Conservation (phyloP, 2,888 invertebrate genomes). For the Halictus quadricinctus region DNA sequence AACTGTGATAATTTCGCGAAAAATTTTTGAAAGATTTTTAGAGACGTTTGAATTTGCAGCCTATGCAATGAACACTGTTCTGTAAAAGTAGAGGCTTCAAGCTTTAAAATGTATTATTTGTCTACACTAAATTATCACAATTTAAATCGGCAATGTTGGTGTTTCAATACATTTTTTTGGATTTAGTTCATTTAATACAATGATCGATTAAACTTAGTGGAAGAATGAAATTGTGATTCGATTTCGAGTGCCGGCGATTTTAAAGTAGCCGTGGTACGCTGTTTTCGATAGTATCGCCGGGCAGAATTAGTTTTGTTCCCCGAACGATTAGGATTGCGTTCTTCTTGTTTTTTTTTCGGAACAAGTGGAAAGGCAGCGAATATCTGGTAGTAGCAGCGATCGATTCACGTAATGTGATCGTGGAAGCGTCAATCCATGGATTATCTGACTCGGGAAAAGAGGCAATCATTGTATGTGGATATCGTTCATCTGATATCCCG, state of each 20-base stretch:
- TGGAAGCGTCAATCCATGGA: constrained; percentile 72
- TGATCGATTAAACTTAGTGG: background rate
- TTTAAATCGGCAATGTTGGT: too few species aligned
- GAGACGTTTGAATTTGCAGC: too few species aligned
- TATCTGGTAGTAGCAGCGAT: constrained; percentile 18
- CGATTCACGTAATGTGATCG: constrained; percentile 73
- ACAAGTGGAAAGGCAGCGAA: constrained; percentile 7
- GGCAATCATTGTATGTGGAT: constrained; percentile 72
- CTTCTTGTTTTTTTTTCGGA: constrained; percentile 18
- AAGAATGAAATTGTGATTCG: background rate
- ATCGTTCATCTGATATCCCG: constrained; percentile 72
- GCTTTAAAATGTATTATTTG: too few species aligned
- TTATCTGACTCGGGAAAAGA: constrained; percentile 69
- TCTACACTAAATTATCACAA: too few species aligned
- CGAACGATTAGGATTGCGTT: background rate
- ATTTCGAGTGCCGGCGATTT: background rate
- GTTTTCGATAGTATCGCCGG: background rate
- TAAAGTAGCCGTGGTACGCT: background rate
- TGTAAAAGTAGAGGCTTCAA: too few species aligned
- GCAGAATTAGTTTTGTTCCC: background rate
- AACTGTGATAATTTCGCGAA: too few species aligned
- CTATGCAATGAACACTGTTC: too few species aligned
- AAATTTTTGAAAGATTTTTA: too few species aligned
- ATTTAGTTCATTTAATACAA: background rate
- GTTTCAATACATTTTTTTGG: too few species aligned